Evolutionary conservation across 2,888 invertebrate genomes (phyloP), one percentile per base, ranked within the genome.

Genomic region (Pherbina coryleti): DNA sequence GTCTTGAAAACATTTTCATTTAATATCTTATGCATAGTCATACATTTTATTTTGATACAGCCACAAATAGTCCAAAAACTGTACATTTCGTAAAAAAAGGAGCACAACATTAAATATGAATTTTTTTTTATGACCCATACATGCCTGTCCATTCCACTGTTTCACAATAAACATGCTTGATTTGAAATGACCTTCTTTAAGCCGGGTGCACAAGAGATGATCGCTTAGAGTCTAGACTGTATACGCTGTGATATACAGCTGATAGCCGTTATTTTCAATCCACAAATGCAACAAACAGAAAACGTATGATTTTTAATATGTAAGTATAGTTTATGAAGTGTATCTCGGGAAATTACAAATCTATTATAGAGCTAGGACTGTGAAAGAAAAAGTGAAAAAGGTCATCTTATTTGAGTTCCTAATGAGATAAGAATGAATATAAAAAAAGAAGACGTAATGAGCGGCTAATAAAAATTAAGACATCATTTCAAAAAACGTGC

Each of bases 171-270:
- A 44, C 19, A n/a, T 8, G 19, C n/a, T 70, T 31, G 19, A 53
- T 71, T 31, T 71, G 34, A 34, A 49, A 28, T 71, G 55, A 71
- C 71, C 71, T 71, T 71, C 34, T 55, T 71, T 55, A 71, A 71
- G 34, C 53, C 71, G 53, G 34, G 55, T 53, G 55, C 55, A 55
- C 31, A 53, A 17, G n/a, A 51, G 69, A 71, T 71, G 55, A 66
- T 19, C 31, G 22, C 71, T 55, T 19, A 19, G 55, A 55, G 71
- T 55, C 71, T 71, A 71, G 71, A 71, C 70, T n/a, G 37, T 28
- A 62, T 28, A n/a, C 31, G 31, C 31, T 49, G 2, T 51, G 25
- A 25, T 60, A 22, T 31, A 31, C 11, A 51, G 25, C 64, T 64
- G 64, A 64, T 64, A 64, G 55, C 31, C 34, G 11, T 25, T n/a